phyloP scores from a whole-genome alignment of 2,888 invertebrate genomes.

The Trichogramma evanescens region DNA sequence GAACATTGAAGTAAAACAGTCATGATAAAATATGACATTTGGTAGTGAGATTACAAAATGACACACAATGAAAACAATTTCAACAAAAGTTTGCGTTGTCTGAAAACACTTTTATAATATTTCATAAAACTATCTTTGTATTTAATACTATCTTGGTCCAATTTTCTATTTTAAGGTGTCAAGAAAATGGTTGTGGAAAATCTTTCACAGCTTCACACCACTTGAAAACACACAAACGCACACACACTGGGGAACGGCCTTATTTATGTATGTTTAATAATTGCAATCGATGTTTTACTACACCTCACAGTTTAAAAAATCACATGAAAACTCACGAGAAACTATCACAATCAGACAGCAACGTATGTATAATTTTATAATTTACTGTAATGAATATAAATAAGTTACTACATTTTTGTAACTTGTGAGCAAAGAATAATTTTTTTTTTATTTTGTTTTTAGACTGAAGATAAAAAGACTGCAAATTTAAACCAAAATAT shows the following conservation, averaged over 20 bases:
- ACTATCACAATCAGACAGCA: constrained; percentile 25
- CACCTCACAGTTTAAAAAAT: constrained; percentile 75
- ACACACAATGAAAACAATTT: no score
- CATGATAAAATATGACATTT: no score
- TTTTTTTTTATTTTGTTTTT: constrained; percentile 1
- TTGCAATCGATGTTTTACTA: constrained; percentile 74
- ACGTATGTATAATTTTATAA: constrained; percentile 27
- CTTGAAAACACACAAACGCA: constrained; percentile 81
- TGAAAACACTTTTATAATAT: background rate
- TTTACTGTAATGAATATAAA: background rate
- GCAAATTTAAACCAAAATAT: constrained; percentile 5
- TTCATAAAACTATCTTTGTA: background rate
- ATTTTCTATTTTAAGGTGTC: constrained; percentile 56
- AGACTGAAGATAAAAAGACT: constrained; percentile 15
- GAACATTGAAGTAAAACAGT: no score
- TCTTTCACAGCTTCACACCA: constrained; percentile 92
- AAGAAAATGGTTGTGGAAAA: constrained; percentile 78
- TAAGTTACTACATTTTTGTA: no score
- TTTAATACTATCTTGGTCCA: background rate
- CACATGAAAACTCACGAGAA: constrained; percentile 70
- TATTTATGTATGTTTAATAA: constrained; percentile 63
- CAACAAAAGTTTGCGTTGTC: no score
- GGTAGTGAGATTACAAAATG: no score
- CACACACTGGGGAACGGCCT: constrained; percentile 75
- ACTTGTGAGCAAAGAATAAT: background rate